Base-by-base conservation (phyloP, 2,888 invertebrate species). In the Zonitis immaculata region DNA sequence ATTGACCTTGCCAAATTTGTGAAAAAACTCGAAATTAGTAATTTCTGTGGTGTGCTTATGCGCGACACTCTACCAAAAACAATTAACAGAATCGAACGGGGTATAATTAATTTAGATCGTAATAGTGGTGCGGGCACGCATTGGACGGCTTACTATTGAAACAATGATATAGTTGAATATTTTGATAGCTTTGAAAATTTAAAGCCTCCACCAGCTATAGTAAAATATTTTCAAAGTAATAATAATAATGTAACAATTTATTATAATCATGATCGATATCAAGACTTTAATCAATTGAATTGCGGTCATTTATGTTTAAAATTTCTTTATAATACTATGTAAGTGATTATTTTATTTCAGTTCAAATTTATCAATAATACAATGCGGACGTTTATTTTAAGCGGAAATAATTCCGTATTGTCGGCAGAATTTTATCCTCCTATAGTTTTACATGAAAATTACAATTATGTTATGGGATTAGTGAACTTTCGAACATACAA, bases 21-120 rank as follows among this genome's bases (percentile, higher is more conserved):
- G 59, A 58, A 66, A 35, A 3, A 32, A 6, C 3, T 12, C 57
- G 50, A 49, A 14, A 61, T 70, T 56, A 60, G 64, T 25, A 42
- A 70, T 52, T 71, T 72, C 54, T 60, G 69, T 39, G 72, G 68
- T 12, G 65, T 72, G 57, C 66, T 64, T 44, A 73, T 72, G 65
- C 65, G 71, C 50, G 71, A 73, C 62, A 66, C 68, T 53, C 68
- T 76, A 46, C 75, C 72, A 35, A 44, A 27, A 44, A 56, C 4
- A 8, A 32, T 32, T 14, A 50, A 7, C 56, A 62, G 26, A 43
- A 46, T 44, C 46, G 48, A 46, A 62, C 45, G 30, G 71, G 65
- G 57, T 63, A 70, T 60, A 47, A 47, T 61, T 43, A 61, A 61
- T 62, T 59, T 71, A 47, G 69, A 70, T 62, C 44, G 20, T 27